Evolutionary conservation across 2,113 vertebrate species (phyloP), one percentile per base, ranked within the genome.

Genomic region (Bos javanicus): DNA sequence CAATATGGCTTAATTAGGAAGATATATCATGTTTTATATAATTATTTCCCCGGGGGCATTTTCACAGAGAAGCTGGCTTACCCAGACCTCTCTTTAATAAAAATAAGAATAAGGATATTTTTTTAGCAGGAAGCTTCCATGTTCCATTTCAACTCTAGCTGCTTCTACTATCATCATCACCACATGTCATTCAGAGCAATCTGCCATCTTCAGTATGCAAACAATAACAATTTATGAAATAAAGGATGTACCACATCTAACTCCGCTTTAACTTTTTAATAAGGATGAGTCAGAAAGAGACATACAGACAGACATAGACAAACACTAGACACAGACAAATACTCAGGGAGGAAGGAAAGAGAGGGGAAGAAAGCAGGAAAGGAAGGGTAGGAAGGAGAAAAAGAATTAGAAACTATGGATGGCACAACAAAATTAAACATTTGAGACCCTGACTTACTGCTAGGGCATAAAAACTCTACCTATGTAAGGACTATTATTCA

Each of bases 1-100:
- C 6, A 96, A 76, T 52, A 54, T 64, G 28, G 50, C 36, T 80
- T 90, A 95, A 90, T 21, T 74, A 30, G 54, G 78, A 88, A 67
- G 23, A 36, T 85, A 71, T 17, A 60, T 60, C 36, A 83, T 59
- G 2, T 80, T 81, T 88, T 90, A 81, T 50, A 28, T 74, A 64
- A 92, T 54, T 85, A 92, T 93, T 85, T 14, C 43, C 13, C 8
- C 26, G 21, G 93, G 9, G 50, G 52, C 28, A 92, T 91, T 91
- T 93, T 86, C 93, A 89, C 16, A 82, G 74, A 64, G 17, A 94
- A 64, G 15, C 64, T 82, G 36, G 25, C 57, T 94, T 28, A 87
- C 26, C 28, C 39, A 81, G 90, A 97, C 43, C 78, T 46, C 80
- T 74, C 81, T 93, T 91, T 71, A 96, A 94, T 54, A 84, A 93